Evolutionary conservation across 2,888 invertebrate species (phyloP), one percentile per base, ranked within the genome.

Genomic region (Incurvaria masculella): DNA sequence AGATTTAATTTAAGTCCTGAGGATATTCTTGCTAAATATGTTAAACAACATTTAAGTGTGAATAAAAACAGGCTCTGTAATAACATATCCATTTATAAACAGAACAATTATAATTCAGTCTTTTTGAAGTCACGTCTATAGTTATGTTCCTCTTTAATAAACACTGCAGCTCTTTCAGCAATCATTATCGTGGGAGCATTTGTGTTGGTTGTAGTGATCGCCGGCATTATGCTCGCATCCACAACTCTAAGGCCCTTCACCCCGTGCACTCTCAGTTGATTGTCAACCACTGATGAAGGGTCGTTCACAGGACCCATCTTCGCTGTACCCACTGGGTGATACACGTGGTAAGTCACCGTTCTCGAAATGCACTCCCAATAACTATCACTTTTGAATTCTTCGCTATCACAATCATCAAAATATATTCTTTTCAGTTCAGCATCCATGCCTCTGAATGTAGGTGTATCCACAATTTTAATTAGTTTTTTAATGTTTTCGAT

Each of bases 311-410:
- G 61, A 0, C 76, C 76, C 76, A 76, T 76, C 53, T 71, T 74
- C 17, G 66, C 70, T 8, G 76, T 75, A 5, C 76, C 76, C 2
- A 69, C 72, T 14, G 72, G 76, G 58, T 76, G 76, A 48, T 74
- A 75, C 2, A 75, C 73, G 47, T 75, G 69, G 43, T 62, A 74
- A 0, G 75, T 75, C 0, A 75, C 56, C 18, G 70, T 69, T 53
- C 66, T 64, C 14, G 73, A 66, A 67, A 76, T 73, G 52, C 76
- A 78, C 52, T 74, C 65, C 75, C 74, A 76, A 55, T 73, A 75
- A 2, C 63, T 60, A 44, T 69, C 63, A 57, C 68, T 69, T 20
- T 48, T 52, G 50, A 75, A 69, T 46, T 63, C 62, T 21, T 60
- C 57, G 2, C 51, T 57, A 58, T 76, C 69, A 53, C 76, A 76